Base-by-base conservation (phyloP, 2,113 vertebrate genomes). In the Columba janthina region DNA sequence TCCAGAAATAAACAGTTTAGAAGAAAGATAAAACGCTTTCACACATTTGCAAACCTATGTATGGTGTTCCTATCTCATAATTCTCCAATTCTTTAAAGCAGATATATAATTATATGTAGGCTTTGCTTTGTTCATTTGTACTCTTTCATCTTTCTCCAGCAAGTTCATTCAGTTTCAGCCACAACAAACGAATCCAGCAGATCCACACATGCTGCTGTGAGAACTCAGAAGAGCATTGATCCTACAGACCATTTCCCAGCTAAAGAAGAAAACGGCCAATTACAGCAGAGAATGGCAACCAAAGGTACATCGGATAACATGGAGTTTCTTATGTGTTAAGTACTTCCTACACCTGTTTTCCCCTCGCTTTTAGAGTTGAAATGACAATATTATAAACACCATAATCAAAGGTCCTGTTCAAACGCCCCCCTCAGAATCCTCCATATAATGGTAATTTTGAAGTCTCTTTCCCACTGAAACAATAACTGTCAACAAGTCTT, bases 1-100 rank as follows among this genome's bases (percentile, higher is more conserved):
- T 62, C 12, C 44, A 78, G 61, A 85, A 94, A 53, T 15, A 61
- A 82, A 42, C 26, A 19, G 46, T 70, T 90, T 73, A 72, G 46
- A 70, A 73, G 60, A 73, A 80, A 87, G 84, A 84, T 71, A 66
- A 89, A 88, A 69, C 0, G 0, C 36, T 81, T 89, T 29, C 2
- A 12, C n/a, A 18, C 36, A 48, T 76, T 7, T 16, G 7, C 48
- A 81, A 83, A 66, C 15, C 13, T 28, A 31, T 0, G 0, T 8
- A 28, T 7, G 3, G 54, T 14, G 31, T 57, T 91, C 44, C 26
- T 56, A 31, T 34, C 85, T 78, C n/a, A 2, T 34, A 31, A 60
- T 60, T 72, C 29, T 64, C 32, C 32, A 46, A 32, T 48, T 73
- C 64, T 40, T 70, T 29, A n/a, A 9, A 29, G 57, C 9, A 80